Base-by-base conservation (phyloP, 30 jellyfish, hydroid and myxozoan genomes). In the Turritopsis dohrnii region DNA sequence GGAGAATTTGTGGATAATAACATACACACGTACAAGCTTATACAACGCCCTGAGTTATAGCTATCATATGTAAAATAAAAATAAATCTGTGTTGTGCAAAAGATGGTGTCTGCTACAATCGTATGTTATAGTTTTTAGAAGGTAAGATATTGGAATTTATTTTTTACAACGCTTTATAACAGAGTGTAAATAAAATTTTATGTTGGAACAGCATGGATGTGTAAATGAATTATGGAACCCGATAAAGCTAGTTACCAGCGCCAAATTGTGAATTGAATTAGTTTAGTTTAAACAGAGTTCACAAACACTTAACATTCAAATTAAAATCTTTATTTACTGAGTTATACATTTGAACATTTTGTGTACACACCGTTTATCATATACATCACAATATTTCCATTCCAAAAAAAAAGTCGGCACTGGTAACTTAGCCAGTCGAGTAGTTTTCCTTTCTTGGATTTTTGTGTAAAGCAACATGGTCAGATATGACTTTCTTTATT, bases 361-460 rank as follows among this genome's bases (percentile, higher is more conserved):
- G 5, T 5, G 13, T 13, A 41, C 60, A 41, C 13, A 5, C 5
- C 60, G 60, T 41, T 41, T 41, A 3, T 41, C 13, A 41, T 41
- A 41, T 41, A 41, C 60, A 41, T n/a, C n/a, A n/a, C n/a, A n/a
- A n/a, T n/a, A 41, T 41, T 41, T 41, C 60, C 60, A 41, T 41
- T 41, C 60, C 60, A 41, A 41, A 41, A 41, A n/a, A n/a, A 69
- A 69, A 69, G 77, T 69, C 77, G 77, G 77, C 77, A 69, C 30
- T 69, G 77, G 77, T 69, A n/a, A 69, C 30, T 69, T n/a, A 41
- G 60, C 60, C 60, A 41, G 60, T 41, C 60, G 60, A 41, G 60
- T n/a, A n/a, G n/a, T n/a, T n/a, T n/a, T n/a, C n/a, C n/a, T n/a
- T n/a, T n/a, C n/a, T n/a, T n/a, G n/a, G n/a, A n/a, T 41, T 41